Evolutionary conservation across 1,140 invertebrate genomes (phyloP), one percentile per base, ranked within the genome.

Genomic region (Eufriesea mexicana): DNA sequence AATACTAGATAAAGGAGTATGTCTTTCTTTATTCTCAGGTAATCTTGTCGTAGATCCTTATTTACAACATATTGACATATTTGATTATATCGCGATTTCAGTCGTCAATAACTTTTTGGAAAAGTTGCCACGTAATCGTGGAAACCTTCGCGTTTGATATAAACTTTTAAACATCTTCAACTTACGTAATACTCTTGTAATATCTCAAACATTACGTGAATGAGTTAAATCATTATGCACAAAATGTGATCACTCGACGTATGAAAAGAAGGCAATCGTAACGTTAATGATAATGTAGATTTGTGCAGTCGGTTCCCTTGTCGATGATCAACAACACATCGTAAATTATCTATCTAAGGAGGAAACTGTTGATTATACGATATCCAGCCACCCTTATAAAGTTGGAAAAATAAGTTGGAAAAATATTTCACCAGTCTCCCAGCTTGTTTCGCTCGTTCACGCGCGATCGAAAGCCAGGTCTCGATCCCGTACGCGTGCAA

Each of bases 31-130:
- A 86, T 90, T 89, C 83, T 83, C 80, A 79, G 85, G 81, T 91
- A 88, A 77, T 87, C 87, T 84, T 89, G 85, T 66, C 87, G 89
- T 88, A 90, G 83, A 91, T 81, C 84, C 90, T 91, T 92, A 92
- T 92, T 89, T 91, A 91, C 90, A 92, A 89, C 84, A 83, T 89
- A 90, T 89, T 89, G 89, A 91, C 90, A 90, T 86, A 81, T 83
- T 91, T 71, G 79, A 76, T 85, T 89, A 89, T 73, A 88, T 73
- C 67, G 78, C 74, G 64, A 89, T 82, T 68, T 90, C 90, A 90
- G 89, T 90, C 89, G 73, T 88, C 84, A 87, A 87, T 86, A 85
- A 87, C 79, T 61, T 77, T 78, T 84, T 72, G 79, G 79, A 67
- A 87, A 87, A 67, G 74, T 84, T 72, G 67, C 80, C 84, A 51